Base-by-base conservation (phyloP, 1,140 invertebrate genomes). In the Phthorimaea operculella region DNA sequence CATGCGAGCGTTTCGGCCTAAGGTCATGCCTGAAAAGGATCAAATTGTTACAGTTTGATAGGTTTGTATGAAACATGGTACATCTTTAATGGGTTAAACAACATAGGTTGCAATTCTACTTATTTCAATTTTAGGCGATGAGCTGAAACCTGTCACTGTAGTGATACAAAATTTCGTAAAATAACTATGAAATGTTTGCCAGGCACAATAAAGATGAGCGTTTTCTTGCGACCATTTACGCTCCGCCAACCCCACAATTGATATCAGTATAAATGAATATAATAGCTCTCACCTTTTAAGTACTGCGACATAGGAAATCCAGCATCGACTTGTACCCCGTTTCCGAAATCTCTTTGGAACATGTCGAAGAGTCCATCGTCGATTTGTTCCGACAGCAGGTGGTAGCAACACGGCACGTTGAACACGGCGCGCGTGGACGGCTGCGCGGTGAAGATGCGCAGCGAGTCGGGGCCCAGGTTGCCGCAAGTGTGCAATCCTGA, bases 401-500 rank as follows among this genome's bases (percentile, higher is more conserved):
- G 89, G 83, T 97, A 98, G 76, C 96, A 98, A 74, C 96, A 98
- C 0, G 93, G 93, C 34, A 98, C 92, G 66, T 94, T 93, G 52
- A 93, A 92, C 0, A 96, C 68, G 0, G 88, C 87, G 58, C 82
- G 86, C 5, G 91, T 88, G 16, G 86, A 70, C 0, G 81, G 56
- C 65, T 88, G 88, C 12, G 83, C 66, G 17, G 88, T 70, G 74
- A 96, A 98, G 12, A 95, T 86, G 66, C 90, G 88, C 0, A 97
- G 82, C 57, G 92, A 90, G 6, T 91, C 90, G 5, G 94, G 84
- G 0, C 92, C 91, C 4, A 98, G 83, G 77, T 94, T 90, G 0
- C 96, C 96, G 86, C 96, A 98, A 0, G 95, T 96, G 75, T 98
- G 96, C 8, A 98, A 84, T 4, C 96, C 96, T 64, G 90, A 1